Conservation (phyloP, 2,888 invertebrate species). For the Elmis aenea region DNA sequence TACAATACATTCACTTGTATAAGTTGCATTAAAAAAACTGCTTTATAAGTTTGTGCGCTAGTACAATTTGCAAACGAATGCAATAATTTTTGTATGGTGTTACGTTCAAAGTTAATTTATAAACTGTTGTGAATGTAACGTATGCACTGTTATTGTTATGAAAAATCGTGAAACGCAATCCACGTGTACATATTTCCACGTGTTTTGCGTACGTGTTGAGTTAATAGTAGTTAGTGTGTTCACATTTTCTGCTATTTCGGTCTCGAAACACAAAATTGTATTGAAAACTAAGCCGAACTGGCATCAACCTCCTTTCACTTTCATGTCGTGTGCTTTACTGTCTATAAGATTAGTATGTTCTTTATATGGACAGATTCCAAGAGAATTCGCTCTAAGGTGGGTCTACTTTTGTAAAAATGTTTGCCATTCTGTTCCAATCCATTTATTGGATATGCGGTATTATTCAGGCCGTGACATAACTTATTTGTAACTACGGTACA, state of each 20-base stretch:
- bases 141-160: too few relatives aligned
- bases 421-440: slow-evolving; percentile 7
- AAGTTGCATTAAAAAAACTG: too few relatives aligned
- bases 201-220: slow-evolving; percentile 2
- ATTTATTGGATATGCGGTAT: slow-evolving; percentile 7
- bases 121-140: too few relatives aligned
- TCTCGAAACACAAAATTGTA: slow-evolving; percentile 11
- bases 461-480: slow-evolving; percentile 9
- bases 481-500: too few relatives aligned
- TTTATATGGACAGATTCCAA: slow-evolving; percentile 24
- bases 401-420: slow-evolving; percentile 16
- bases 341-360: slow-evolving; percentile 24
- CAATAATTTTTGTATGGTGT: too few relatives aligned
- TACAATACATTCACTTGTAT: too few relatives aligned
- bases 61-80: too few relatives aligned
- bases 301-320: slow-evolving; percentile 30
- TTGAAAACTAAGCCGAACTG: slow-evolving; percentile 11
- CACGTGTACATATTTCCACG: neutral
- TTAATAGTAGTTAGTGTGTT: slow-evolving; percentile 5
- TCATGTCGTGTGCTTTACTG: slow-evolving; percentile 25
- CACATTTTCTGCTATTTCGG: slow-evolving; percentile 8
- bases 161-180: too few relatives aligned
- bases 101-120: too few relatives aligned
- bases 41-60: too few relatives aligned
- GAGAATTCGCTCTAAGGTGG: slow-evolving; percentile 24